Evolutionary conservation across 1,140 invertebrate genomes (phyloP), one percentile per base, ranked within the genome.

Genomic region (Drosophila subobscura): DNA sequence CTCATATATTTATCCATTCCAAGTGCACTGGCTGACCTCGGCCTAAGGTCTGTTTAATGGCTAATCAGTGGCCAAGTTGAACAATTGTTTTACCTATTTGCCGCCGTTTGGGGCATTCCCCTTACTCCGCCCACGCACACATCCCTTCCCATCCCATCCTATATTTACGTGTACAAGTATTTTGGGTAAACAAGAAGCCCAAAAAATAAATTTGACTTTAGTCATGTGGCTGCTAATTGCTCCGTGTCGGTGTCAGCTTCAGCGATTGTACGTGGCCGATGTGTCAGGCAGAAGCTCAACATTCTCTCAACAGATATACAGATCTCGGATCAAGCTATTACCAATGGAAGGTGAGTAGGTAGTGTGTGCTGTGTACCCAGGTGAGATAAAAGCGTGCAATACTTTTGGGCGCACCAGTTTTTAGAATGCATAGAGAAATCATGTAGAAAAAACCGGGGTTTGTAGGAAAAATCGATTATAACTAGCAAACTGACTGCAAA

Each of bases 191-290:
- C 78, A 68, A 81, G 64, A 60, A 40, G 47, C 77, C 72, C 6
- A 66, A 80, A 80, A 67, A 44, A 61, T 46, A 50, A 46, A 72
- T 71, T 73, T 66, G 29, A 75, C 55, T 80, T 60, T 67, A 66
- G 60, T 61, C 73, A 77, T 58, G 60, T 72, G 72, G 37, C 37
- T 47, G 78, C 78, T 81, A 81, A 81, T 81, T 81, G 77, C 54
- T 58, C 61, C 53, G 77, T 80, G 78, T 80, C 67, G 57, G 77
- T 80, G 78, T 80, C 67, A 72, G 72, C 56, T 56, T 14, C 20
- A 40, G n/a, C 22, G 78, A 81, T 81, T 81, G 78, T 81, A 81
- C 78, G 78, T 81, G 78, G 55, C 59, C 59, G 78, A 81, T 81
- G 47, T 60, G 63, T 68, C 72, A 73, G 49, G 5, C 37, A 33